Percentiles rank a stretch among this genome's conserved stretches.
Evolutionary conservation across 2,113 vertebrate genomes (phyloP).

Genomic region (Rhabdornis inornatus): DNA sequence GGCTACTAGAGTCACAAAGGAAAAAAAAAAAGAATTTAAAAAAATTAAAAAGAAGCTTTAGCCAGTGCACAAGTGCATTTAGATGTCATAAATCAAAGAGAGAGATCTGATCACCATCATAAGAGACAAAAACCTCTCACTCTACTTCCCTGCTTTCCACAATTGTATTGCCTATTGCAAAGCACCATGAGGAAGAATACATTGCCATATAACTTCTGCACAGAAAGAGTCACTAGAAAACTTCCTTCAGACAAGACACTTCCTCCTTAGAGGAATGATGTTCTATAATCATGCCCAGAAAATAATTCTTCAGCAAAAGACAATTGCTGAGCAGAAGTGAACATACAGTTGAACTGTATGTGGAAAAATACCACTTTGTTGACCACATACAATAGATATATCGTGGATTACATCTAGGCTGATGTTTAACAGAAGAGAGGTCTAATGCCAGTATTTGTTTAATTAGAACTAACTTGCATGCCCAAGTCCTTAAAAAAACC

Average conservation of each 20-base stretch:
- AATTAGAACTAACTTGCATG: neutral
- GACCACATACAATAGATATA: fast-evolving
- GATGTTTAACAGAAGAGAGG: neutral
- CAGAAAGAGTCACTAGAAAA: neutral
- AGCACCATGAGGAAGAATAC: neutral
- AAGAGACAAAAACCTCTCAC: neutral
- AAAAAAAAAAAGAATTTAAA: neutral
- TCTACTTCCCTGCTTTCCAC: neutral
- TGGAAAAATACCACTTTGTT: neutral
- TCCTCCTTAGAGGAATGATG: neutral
- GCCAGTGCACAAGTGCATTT: neutral
- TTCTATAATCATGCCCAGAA: neutral
- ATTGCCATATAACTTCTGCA: neutral
- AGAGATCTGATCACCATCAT: neutral
- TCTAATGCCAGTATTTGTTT: neutral
- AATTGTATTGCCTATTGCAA: fast-evolving
- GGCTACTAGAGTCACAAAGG: neutral
- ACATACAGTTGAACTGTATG: neutral
- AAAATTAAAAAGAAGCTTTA: neutral
- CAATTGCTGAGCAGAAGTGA: neutral
- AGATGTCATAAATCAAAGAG: neutral
- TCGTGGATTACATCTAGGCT: neutral
- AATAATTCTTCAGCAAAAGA: neutral
- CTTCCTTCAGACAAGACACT: neutral
- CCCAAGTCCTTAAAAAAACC: neutral